Evolutionary conservation across 2,888 invertebrate species (phyloP), one percentile per base, ranked within the genome.

Genomic region (Encarsia formosa): DNA sequence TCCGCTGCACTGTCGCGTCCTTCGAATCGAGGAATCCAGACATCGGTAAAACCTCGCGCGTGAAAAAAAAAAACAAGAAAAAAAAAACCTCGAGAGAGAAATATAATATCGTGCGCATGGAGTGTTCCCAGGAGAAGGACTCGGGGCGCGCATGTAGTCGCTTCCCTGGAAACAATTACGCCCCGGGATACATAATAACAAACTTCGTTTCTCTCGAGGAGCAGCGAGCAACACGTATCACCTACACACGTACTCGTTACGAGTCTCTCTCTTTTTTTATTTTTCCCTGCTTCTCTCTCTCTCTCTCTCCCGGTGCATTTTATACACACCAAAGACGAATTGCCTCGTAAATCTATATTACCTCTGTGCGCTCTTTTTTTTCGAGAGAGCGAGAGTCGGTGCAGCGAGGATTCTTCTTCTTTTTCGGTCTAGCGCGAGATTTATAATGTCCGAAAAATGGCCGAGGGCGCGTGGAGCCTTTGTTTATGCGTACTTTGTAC

Each of bases 131-230:
- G n/a, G n/a, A n/a, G n/a, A n/a, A n/a, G n/a, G n/a, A n/a, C 13
- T 34, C n/a, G n/a, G 15, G 16, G 15, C 40, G 20, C 45, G 48
- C 48, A 49, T 51, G 65, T 62, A 64, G 63, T 63, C 60, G 59
- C 63, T 68, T 70, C 67, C 70, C 66, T 63, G 68, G 66, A 70
- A 70, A 70, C 69, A 70, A 70, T 70, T 70, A 69, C 64, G 59
- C 61, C 61, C 47, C 61, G 60, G 62, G 64, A 59, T 61, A 56
- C 41, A 56, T 52, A 56, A 52, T 52, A 56, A 56, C 56, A 49
- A 56, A 56, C 52, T 52, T 43, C 52, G 52, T 49, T 44, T 51
- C 51, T 47, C 44, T 24, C 31, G 23, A 50, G 38, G 8, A 26
- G 45, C 58, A 16, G 15, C 39, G 22, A 5, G n/a, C n/a, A 40